phyloP scores from a whole-genome alignment of 2,797 vertebrate species.

The Nannoperca obscura region DNA sequence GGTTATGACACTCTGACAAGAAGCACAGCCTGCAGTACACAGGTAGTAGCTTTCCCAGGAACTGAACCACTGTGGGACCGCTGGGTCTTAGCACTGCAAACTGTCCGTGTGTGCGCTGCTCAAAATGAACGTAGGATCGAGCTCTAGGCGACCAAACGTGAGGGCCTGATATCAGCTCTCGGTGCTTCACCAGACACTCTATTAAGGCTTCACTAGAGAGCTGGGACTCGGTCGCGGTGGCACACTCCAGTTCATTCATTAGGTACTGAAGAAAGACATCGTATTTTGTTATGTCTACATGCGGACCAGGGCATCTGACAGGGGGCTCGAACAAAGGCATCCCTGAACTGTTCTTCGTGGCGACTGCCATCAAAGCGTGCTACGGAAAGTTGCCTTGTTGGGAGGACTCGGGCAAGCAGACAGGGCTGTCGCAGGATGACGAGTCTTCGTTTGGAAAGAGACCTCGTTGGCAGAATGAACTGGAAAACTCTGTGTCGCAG shows the following conservation, averaged over 20 bases:
- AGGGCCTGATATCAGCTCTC: not conserved
- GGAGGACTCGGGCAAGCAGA: not conserved
- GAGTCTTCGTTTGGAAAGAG: not conserved
- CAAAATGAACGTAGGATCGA: not conserved
- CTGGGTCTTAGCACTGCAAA: rapidly evolving
- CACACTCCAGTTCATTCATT: not conserved
- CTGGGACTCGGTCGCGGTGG: rapidly evolving
- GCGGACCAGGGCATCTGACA: not conserved
- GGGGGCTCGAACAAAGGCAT: rapidly evolving
- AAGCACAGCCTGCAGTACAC: constrained; percentile 41
- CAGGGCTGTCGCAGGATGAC: too few relatives aligned
- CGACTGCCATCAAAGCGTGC: constrained; percentile 18
- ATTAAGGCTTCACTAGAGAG: not conserved
- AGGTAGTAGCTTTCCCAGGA: not conserved
- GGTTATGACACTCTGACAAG: not conserved
- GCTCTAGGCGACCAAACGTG: not conserved
- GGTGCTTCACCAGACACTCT: constrained; percentile 31
- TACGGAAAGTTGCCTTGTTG: constrained; percentile 13
- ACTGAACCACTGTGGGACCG: rapidly evolving
- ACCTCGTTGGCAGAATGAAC: too few relatives aligned
- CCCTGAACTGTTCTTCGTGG: constrained; percentile 14
- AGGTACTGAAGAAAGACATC: constrained; percentile 21
- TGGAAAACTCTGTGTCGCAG: not conserved
- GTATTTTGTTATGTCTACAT: constrained; percentile 13
- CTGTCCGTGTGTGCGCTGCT: rapidly evolving